Percentiles rank a stretch among this genome's conserved stretches.
These are phyloP conservation scores for Cataglyphis rosenhaueri DNA, from an alignment of 2,888 invertebrate genomes.

Conservation along the genomic window DNA sequence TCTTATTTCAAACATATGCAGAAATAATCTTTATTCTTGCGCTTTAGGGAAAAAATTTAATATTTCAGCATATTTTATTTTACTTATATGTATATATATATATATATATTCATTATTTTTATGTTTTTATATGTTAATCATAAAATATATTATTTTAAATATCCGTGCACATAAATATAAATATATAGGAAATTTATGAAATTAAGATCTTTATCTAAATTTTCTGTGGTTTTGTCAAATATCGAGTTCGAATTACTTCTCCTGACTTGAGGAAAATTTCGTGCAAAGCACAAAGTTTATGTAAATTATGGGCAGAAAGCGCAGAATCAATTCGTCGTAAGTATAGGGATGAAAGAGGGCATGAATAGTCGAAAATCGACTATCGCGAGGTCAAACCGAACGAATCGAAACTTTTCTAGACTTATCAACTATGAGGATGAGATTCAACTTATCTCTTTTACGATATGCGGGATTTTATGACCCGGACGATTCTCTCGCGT, in stretches of 20 bases:
- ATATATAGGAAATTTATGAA: not conserved
- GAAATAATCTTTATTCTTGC: not conserved
- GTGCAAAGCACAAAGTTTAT: not conserved
- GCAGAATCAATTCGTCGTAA: slow-evolving; percentile 33
- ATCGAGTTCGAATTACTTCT: slow-evolving; percentile 13
- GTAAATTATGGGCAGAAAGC: not conserved
- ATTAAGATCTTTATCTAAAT: not conserved
- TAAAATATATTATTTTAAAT: not conserved
- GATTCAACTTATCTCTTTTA: slow-evolving; percentile 45
- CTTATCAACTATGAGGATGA: slow-evolving; percentile 35
- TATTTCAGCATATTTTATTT: not conserved
- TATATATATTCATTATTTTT: not conserved
- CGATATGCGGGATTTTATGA: slow-evolving; percentile 37
- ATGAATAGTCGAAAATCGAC: not conserved
- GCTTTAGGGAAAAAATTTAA: not conserved
- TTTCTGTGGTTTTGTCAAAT: slow-evolving; percentile 39
- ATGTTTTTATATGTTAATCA: not conserved
- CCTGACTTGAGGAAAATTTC: slow-evolving; percentile 6
- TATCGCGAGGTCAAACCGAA: slow-evolving; percentile 26
- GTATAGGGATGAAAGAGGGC: not conserved
- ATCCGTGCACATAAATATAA: not conserved
- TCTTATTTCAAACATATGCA: not conserved
- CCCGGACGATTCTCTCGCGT: slow-evolving; percentile 18
- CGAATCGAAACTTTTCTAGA: slow-evolving; percentile 32
- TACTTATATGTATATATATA: not conserved